Evolutionary conservation across 1,140 invertebrate species (phyloP).

Genomic region (Himalopsyche phryganea): DNA sequence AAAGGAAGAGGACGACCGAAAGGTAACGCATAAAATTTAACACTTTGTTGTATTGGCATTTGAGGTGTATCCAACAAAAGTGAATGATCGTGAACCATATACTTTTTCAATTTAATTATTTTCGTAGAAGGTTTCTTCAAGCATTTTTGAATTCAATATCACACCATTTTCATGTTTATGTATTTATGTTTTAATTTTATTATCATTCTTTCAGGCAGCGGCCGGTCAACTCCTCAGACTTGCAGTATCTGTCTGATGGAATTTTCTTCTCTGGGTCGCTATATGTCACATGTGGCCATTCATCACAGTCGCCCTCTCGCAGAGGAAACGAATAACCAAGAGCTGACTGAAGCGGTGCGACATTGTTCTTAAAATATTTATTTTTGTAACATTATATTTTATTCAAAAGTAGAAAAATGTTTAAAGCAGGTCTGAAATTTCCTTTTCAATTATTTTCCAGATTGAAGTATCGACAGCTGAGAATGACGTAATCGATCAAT

Average conservation of each 20-base stretch:
- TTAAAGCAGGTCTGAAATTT: background rate
- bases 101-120: no score
- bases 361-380: background rate
- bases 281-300: conserved; percentile 40
- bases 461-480: no score
- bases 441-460: background rate
- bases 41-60: background rate
- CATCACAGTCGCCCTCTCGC: conserved; percentile 6
- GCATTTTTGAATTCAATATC: no score
- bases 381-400: background rate
- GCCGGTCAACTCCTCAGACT: conserved; percentile 12
- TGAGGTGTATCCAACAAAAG: no score
- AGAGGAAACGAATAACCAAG: background rate
- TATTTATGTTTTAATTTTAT: background rate
- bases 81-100: no score
- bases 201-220: conserved; percentile 14
- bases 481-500: no score
- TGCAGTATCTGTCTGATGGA: conserved; percentile 44
- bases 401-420: no score
- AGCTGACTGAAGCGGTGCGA: background rate
- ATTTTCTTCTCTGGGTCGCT: conserved; percentile 43
- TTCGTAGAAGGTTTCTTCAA: no score
- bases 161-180: no score
- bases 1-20: conserved; percentile 55
- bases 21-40: conserved; percentile 32